phyloP scores from a whole-genome alignment of 2,888 invertebrate genomes.

The Glaucopsyche alexis region DNA sequence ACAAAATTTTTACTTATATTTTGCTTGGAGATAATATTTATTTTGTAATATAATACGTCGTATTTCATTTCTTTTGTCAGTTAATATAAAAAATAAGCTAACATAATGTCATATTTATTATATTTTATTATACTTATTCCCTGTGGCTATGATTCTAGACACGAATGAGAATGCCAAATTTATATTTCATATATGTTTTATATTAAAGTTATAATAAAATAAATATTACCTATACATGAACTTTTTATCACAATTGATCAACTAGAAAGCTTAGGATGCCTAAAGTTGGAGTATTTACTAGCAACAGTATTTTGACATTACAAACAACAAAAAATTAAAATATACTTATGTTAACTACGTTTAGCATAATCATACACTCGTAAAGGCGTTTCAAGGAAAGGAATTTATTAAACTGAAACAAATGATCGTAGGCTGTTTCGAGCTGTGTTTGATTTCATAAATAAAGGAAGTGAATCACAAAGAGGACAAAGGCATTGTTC shows the following conservation, averaged over 20 bases:
- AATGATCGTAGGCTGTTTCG: slow-evolving; percentile 29
- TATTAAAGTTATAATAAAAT: too few relatives aligned
- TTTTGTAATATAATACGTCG: slow-evolving; percentile 11
- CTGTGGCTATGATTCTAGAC: slow-evolving; percentile 3
- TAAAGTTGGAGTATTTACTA: too few relatives aligned
- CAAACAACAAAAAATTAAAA: too few relatives aligned
- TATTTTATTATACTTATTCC: slow-evolving; percentile 7
- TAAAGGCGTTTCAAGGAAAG: background rate
- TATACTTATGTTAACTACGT: background rate
- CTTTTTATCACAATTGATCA: too few relatives aligned
- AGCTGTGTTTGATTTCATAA: slow-evolving; percentile 44
- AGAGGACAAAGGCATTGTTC: slow-evolving; percentile 52
- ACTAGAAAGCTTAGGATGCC: too few relatives aligned
- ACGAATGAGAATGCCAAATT: background rate
- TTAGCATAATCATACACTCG: background rate
- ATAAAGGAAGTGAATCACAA: slow-evolving; percentile 59
- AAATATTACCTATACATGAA: too few relatives aligned
- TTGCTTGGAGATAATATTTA: background rate
- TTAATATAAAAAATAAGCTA: slow-evolving; percentile 7
- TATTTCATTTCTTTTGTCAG: slow-evolving; percentile 18
- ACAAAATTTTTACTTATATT: background rate
- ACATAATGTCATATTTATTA: slow-evolving; percentile 8
- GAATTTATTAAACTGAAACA: slow-evolving; percentile 31
- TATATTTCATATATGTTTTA: background rate
- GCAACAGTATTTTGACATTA: too few relatives aligned